phyloP scores from a whole-genome alignment of 2,888 invertebrate genomes.

The Tenodera sinensis region DNA sequence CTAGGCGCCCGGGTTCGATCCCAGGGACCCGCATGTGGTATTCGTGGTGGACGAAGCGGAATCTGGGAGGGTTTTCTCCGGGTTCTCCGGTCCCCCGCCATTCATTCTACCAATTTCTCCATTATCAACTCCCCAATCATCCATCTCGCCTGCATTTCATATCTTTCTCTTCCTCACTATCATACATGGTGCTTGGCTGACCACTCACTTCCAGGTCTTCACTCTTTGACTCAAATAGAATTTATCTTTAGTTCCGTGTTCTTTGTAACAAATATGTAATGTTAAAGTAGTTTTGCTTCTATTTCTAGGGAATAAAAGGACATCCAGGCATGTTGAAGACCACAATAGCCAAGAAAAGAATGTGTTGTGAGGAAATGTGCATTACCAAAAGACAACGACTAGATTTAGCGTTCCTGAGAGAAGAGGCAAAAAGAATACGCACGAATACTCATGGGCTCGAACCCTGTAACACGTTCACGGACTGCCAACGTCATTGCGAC shows the following conservation, averaged over 20 bases:
- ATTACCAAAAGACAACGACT: background rate
- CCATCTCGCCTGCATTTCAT: no score
- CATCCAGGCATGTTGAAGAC: background rate
- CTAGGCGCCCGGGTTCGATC: no score
- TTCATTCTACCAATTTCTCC: no score
- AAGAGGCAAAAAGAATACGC: background rate
- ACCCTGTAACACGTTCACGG: constrained; percentile 8
- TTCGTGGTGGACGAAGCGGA: no score
- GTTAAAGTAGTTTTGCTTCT: background rate
- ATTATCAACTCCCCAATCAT: no score
- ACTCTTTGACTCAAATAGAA: no score
- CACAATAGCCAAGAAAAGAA: background rate
- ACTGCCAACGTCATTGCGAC: background rate
- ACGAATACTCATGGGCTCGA: background rate
- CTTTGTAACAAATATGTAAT: background rate
- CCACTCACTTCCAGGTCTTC: no score
- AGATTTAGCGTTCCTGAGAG: background rate
- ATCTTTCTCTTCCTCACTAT: no score
- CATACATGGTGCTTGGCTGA: no score
- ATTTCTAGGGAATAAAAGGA: background rate
- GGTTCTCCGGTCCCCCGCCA: no score
- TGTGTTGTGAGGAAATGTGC: background rate
- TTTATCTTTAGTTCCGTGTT: background rate
- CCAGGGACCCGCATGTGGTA: no score
- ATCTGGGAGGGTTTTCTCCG: no score